Evolutionary conservation across 2,888 invertebrate genomes (phyloP).

Genomic region (Drosophila neonasuta): DNA sequence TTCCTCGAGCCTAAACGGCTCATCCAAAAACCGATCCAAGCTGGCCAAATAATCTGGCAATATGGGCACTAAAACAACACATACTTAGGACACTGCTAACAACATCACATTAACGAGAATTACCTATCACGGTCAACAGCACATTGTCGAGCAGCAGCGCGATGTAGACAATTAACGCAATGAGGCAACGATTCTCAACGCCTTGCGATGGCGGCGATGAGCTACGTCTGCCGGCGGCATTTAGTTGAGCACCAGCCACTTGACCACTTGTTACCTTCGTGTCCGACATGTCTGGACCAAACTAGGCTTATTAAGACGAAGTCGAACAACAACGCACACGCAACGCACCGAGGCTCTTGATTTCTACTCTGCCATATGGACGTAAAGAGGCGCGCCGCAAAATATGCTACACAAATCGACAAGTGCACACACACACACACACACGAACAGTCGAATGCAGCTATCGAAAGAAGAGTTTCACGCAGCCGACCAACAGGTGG

Average conservation of each 20-base stretch:
- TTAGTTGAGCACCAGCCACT: constrained; percentile 48
- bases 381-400: constrained; percentile 58
- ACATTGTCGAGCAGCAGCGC: constrained; percentile 93
- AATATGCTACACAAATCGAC: constrained; percentile 47
- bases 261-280: constrained; percentile 42
- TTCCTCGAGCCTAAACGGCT: constrained; percentile 26
- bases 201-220: constrained; percentile 53
- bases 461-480: constrained; percentile 2
- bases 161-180: constrained; percentile 86
- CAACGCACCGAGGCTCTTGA: constrained; percentile 1
- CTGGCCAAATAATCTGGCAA: constrained; percentile 89
- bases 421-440: constrained; percentile 2
- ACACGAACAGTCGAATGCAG: constrained; percentile 8
- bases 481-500: constrained; percentile 78
- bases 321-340: constrained; percentile 6
- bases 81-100: constrained; percentile 6
- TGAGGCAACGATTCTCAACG: constrained; percentile 73
- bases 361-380: constrained; percentile 65
- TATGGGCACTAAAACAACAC: constrained; percentile 87
- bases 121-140: constrained; percentile 93
- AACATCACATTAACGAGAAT: constrained; percentile 76
- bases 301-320: constrained; percentile 28
- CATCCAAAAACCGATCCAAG: constrained; percentile 81
- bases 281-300: constrained; percentile 48
- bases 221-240: constrained; percentile 42